Evolutionary conservation across 1,140 invertebrate species (phyloP).

Genomic region (Tetramorium alpestre): DNA sequence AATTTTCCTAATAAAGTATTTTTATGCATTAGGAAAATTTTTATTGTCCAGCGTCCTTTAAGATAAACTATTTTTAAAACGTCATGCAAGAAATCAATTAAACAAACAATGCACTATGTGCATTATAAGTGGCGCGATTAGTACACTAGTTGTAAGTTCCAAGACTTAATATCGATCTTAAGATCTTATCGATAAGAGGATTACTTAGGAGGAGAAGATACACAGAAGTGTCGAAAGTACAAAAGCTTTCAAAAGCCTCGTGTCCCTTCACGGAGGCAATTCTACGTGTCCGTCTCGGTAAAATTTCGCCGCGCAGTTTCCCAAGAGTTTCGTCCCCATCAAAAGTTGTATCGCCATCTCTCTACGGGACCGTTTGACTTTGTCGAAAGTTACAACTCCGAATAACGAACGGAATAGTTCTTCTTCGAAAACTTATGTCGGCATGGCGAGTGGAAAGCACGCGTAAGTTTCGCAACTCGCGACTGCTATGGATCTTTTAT

Average conservation of each 20-base stretch:
- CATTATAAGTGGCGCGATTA: neutral
- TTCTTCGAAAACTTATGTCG: slow-evolving; percentile 37
- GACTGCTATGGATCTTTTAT: slow-evolving; percentile 10
- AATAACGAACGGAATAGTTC: slow-evolving; percentile 36
- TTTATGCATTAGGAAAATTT: neutral
- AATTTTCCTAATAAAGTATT: no score
- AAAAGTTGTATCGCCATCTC: slow-evolving; percentile 44
- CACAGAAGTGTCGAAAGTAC: slow-evolving; percentile 7
- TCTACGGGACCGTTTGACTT: slow-evolving; percentile 29
- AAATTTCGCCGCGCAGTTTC: slow-evolving; percentile 23
- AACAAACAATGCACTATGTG: neutral
- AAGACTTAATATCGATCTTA: slow-evolving; percentile 2
- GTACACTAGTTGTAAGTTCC: neutral
- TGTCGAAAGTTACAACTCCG: slow-evolving; percentile 37
- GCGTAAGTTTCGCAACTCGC: neutral
- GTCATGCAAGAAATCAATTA: neutral
- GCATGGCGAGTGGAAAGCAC: neutral
- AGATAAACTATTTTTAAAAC: neutral
- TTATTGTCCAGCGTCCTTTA: neutral
- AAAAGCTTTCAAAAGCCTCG: slow-evolving; percentile 1
- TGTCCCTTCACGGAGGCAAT: slow-evolving; percentile 1
- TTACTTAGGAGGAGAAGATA: slow-evolving; percentile 12
- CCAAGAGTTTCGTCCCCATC: slow-evolving; percentile 37
- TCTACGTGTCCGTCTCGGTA: slow-evolving; percentile 15
- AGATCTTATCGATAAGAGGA: slow-evolving; percentile 23